Conservation (phyloP, 2,797 vertebrate genomes). For the Hoplostethus atlanticus region DNA sequence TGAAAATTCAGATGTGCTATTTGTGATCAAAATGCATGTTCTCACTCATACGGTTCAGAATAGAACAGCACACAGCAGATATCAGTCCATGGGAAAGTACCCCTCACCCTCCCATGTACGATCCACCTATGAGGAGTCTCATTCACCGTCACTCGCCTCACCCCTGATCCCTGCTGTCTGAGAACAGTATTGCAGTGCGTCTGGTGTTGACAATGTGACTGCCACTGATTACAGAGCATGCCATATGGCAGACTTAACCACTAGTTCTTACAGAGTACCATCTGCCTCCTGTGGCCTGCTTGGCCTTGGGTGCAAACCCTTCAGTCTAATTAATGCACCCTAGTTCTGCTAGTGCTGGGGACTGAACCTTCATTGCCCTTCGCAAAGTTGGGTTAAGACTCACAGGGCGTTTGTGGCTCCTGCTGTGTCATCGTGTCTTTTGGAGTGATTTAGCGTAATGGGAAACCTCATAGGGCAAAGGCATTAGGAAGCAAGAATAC, state of each 20-base stretch:
- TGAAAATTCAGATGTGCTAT: neutral
- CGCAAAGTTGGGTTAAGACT: slow-evolving; percentile 32
- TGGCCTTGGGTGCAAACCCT: slow-evolving; percentile 50
- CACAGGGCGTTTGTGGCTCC: slow-evolving; percentile 21
- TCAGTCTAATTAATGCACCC: slow-evolving; percentile 62
- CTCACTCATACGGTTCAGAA: slow-evolving; percentile 36
- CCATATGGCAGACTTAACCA: slow-evolving; percentile 76
- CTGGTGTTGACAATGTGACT: slow-evolving; percentile 29
- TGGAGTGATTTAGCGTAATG: neutral
- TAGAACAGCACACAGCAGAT: slow-evolving; percentile 25
- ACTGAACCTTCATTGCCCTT: slow-evolving; percentile 12
- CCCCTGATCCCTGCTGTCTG: slow-evolving; percentile 61
- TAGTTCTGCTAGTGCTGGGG: slow-evolving; percentile 29
- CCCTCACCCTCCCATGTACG: neutral
- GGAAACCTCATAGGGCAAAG: neutral
- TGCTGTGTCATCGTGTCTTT: slow-evolving; percentile 24
- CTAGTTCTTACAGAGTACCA: slow-evolving; percentile 66
- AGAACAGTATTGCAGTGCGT: slow-evolving; percentile 30
- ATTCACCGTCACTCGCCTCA: neutral
- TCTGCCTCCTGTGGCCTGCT: slow-evolving; percentile 68
- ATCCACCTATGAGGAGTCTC: neutral
- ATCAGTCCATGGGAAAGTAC: slow-evolving; percentile 46
- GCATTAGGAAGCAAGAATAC: slow-evolving; percentile 33
- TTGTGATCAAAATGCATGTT: slow-evolving; percentile 12
- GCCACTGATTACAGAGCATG: slow-evolving; percentile 61